Conservation (phyloP, 2,113 vertebrate genomes). For the Nycticryphes semicollaris region DNA sequence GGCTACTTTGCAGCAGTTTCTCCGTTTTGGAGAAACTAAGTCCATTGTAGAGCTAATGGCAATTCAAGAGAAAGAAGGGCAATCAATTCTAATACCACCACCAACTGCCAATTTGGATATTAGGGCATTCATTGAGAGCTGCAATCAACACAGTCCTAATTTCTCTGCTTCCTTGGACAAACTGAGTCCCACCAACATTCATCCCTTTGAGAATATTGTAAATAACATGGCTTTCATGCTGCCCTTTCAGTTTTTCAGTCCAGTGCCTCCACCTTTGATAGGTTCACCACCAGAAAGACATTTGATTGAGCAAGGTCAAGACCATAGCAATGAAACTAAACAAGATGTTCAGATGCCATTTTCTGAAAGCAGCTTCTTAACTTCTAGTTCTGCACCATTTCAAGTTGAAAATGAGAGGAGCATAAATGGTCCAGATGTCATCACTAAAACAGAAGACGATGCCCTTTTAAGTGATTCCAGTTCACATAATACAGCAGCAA, state of each 20-base stretch:
- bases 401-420: conserved; percentile 77
- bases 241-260: conserved; percentile 92
- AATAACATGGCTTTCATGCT: conserved; percentile 96
- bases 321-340: conserved; percentile 72
- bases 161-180: conserved; percentile 82
- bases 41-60: conserved; percentile 98
- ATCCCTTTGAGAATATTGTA: conserved; percentile 95
- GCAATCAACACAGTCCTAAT: conserved; percentile 75
- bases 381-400: conserved; percentile 76
- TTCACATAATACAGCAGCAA: conserved; percentile 80
- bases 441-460: conserved; percentile 84
- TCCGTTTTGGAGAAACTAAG: conserved; percentile 97
- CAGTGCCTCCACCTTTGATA: conserved; percentile 86
- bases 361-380: conserved; percentile 76
- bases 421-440: conserved; percentile 66
- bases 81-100: conserved; percentile 83
- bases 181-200: conserved; percentile 76
- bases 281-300: conserved; percentile 81
- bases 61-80: conserved; percentile 94
- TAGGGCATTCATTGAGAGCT: conserved; percentile 94
- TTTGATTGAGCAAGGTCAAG: conserved; percentile 77
- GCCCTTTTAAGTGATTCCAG: conserved; percentile 84
- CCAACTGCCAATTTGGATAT: conserved; percentile 89
- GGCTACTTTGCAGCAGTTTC: conserved; percentile 94
- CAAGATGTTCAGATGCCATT: conserved; percentile 70